Conservation (phyloP, 2,797 vertebrate species). For the Bradypodion pumilum region DNA sequence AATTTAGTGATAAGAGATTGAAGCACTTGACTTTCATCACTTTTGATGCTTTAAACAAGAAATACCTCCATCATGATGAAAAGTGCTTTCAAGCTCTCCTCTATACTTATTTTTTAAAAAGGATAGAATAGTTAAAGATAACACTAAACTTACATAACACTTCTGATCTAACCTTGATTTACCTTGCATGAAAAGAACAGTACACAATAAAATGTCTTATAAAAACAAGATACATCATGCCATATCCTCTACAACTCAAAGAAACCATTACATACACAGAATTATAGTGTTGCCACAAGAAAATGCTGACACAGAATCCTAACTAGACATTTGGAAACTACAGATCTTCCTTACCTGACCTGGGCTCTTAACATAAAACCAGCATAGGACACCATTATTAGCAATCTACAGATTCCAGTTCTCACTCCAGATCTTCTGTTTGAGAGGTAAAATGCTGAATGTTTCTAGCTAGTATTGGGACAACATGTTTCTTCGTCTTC, state of each 20-base stretch:
- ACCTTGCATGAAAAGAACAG: neutral
- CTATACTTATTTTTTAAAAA: neutral
- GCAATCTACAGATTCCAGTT: neutral
- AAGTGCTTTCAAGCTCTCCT: neutral
- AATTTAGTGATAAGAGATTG: neutral
- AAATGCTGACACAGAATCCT: neutral
- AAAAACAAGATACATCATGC: constrained; percentile 5
- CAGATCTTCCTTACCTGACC: too few relatives aligned
- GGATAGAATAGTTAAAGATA: constrained; percentile 1
- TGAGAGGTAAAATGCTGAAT: neutral
- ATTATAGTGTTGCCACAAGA: too few relatives aligned
- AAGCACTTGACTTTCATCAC: constrained; percentile 7
- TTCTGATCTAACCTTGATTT: constrained; percentile 5
- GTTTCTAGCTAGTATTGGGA: too few relatives aligned
- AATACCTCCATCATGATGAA: neutral
- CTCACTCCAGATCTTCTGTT: neutral
- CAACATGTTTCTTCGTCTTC: too few relatives aligned
- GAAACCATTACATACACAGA: neutral
- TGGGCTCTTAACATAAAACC: neutral
- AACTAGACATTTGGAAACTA: too few relatives aligned
- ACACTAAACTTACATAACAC: neutral
- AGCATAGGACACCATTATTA: neutral
- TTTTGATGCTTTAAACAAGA: constrained; percentile 19
- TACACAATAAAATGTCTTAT: neutral
- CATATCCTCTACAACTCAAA: neutral